Percentiles rank a stretch among this genome's conserved stretches.
phyloP scores from a whole-genome alignment of 2,113 vertebrate species.

The Himantopus leucocephalus region DNA sequence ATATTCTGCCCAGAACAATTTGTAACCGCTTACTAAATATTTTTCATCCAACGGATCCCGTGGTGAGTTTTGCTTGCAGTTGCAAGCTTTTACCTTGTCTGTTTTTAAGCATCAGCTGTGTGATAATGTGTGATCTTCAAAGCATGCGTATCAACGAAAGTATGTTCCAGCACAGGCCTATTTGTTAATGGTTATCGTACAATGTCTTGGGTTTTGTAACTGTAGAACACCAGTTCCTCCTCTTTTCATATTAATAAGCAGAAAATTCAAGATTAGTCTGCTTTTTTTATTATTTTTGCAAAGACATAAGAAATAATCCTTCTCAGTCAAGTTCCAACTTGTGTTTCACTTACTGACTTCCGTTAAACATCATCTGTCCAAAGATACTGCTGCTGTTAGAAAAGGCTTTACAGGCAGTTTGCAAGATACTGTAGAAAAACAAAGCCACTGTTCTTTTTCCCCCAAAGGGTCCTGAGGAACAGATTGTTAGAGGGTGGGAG shows the following conservation, averaged over 20 bases:
- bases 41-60: constrained; percentile 97
- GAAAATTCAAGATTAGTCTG: background rate
- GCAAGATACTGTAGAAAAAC: background rate
- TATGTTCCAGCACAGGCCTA: background rate
- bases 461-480: background rate
- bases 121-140: background rate
- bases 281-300: background rate
- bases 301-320: background rate
- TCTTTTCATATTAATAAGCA: background rate
- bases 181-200: background rate
- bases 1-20: constrained; percentile 91
- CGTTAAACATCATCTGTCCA: background rate
- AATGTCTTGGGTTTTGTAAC: background rate
- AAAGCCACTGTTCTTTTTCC: background rate
- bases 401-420: background rate
- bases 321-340: background rate
- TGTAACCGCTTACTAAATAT: constrained; percentile 93
- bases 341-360: background rate
- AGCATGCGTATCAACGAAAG: background rate
- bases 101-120: background rate
- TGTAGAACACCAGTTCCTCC: background rate
- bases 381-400: background rate
- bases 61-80: constrained; percentile 82
- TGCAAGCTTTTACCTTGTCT: background rate
- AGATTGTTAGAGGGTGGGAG: background rate